Percentiles rank a stretch among this genome's conserved stretches.
phyloP scores from a whole-genome alignment of 2,113 vertebrate genomes.

The Aleadryas rufinucha region DNA sequence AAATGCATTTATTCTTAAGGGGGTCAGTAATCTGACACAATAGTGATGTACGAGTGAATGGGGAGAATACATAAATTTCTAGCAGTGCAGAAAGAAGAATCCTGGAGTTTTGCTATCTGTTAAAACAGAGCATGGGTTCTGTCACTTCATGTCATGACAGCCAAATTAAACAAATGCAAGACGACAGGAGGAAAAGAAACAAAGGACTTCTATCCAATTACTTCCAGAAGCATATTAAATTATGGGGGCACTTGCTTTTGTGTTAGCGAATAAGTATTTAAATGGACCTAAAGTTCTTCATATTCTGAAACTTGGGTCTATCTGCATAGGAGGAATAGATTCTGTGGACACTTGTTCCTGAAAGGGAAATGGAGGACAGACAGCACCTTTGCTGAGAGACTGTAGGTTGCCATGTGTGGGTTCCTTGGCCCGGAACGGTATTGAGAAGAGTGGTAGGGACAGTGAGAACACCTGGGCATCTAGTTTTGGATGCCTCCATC shows the following conservation, averaged over 20 bases:
- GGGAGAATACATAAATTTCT: conserved; percentile 48
- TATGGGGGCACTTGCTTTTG: conserved; percentile 1
- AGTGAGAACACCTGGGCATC: background rate
- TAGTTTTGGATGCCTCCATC: background rate
- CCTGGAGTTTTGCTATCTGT: background rate
- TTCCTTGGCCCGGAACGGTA: fast-evolving
- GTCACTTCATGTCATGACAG: conserved; percentile 38
- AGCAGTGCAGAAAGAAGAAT: conserved; percentile 6
- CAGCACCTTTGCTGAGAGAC: fast-evolving
- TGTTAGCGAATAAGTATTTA: conserved; percentile 51
- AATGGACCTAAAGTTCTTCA: background rate
- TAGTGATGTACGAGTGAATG: conserved; percentile 19
- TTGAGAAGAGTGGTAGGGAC: fast-evolving
- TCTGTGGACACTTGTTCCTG: background rate
- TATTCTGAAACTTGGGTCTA: background rate
- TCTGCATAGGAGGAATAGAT: background rate
- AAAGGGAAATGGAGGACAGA: background rate
- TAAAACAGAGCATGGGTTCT: background rate
- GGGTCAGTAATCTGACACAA: conserved; percentile 38
- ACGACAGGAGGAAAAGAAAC: conserved; percentile 57
- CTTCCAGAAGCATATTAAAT: conserved; percentile 53
- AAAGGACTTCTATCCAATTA: conserved; percentile 59
- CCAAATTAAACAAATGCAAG: conserved; percentile 51
- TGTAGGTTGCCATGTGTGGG: background rate
- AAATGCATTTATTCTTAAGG: conserved; percentile 61